Percentiles rank a stretch among this genome's conserved stretches.
phyloP scores from a whole-genome alignment of 2,797 vertebrate species.

The Scolopax rusticola region DNA sequence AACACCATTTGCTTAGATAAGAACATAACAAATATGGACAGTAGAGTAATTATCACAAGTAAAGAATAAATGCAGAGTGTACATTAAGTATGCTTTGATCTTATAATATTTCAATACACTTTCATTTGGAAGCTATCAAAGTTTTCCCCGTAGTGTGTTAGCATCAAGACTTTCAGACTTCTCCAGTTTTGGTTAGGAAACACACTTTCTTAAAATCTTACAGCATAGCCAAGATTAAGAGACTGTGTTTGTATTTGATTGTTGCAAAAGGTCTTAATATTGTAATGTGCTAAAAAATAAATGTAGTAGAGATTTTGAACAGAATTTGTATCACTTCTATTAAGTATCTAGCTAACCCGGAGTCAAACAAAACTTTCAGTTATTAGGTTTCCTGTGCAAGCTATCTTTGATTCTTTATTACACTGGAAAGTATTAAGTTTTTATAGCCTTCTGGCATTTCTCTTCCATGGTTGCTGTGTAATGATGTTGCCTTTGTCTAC shows the following conservation, averaged over 20 bases:
- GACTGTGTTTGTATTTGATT: neutral
- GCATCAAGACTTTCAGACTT: neutral
- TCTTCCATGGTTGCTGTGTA: neutral
- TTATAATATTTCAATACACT: neutral
- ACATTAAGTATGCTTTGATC: neutral
- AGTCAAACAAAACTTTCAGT: neutral
- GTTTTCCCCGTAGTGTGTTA: neutral
- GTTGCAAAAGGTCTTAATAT: neutral
- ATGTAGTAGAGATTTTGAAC: neutral
- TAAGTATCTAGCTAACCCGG: neutral
- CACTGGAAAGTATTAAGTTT: neutral
- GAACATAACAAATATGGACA: neutral
- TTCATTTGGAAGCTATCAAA: neutral
- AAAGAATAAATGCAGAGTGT: neutral
- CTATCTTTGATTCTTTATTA: neutral
- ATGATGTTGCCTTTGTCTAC: neutral
- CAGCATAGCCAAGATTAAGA: neutral
- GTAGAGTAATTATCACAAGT: neutral
- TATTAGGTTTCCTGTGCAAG: neutral
- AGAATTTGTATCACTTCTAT: neutral
- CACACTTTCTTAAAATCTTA: neutral
- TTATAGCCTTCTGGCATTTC: neutral
- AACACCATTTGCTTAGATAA: neutral
- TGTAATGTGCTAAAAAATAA: neutral
- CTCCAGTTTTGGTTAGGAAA: neutral